Conservation (phyloP, 2,113 vertebrate species). For the Mirza zaza region DNA sequence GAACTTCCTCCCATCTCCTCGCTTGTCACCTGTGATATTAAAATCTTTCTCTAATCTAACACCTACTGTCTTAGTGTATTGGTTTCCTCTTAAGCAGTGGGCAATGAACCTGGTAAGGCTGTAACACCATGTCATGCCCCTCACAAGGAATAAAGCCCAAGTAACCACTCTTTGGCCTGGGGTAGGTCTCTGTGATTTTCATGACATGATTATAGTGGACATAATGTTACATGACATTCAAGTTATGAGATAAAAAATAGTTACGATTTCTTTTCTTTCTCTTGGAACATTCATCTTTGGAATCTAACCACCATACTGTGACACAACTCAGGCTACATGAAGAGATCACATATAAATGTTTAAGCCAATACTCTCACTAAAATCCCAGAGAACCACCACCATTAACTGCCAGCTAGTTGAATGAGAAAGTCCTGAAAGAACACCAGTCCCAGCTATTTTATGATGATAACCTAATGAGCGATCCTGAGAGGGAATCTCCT, state of each 20-base stretch:
- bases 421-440: not conserved
- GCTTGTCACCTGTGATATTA: no score
- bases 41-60: no score
- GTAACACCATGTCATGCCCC: rapidly evolving
- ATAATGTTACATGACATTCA: not conserved
- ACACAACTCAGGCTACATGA: not conserved
- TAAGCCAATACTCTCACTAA: not conserved
- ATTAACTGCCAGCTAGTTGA: not conserved
- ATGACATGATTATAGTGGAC: not conserved
- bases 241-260: not conserved
- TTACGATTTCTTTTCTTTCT: not conserved
- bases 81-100: no score
- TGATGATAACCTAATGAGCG: not conserved
- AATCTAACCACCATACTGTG: not conserved
- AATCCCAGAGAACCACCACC: not conserved
- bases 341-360: not conserved
- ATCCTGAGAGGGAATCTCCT: not conserved
- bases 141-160: not conserved
- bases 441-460: not conserved
- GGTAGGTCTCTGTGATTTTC: not conserved
- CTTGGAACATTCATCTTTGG: not conserved
- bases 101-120: no score
- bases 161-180: no score
- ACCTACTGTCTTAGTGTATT: no score
- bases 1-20: no score